A percentile compares a stretch with the other conserved stretches of the same genome.
Conservation (phyloP, 2,797 vertebrate species). For the Poeciliopsis gracilis region DNA sequence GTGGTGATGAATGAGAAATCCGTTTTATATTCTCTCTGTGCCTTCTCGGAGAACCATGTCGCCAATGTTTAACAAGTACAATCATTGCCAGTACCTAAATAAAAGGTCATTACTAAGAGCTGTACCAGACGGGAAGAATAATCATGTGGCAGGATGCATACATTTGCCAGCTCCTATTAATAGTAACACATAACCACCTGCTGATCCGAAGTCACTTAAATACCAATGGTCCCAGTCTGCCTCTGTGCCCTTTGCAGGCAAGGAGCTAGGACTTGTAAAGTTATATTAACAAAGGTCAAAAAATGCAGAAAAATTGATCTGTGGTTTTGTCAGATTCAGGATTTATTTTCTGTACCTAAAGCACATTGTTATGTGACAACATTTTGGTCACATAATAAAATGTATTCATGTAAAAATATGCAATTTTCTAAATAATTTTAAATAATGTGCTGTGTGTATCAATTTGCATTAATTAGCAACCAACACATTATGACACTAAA, state of each 20-base stretch:
- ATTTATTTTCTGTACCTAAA: constrained; percentile 19
- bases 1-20: constrained; percentile 6
- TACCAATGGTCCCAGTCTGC: constrained; percentile 85
- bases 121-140: constrained; percentile 42
- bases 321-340: constrained; percentile 78
- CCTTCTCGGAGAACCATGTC: constrained; percentile 5
- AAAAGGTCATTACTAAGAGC: constrained; percentile 67
- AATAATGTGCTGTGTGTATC: not conserved
- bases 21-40: constrained; percentile 4
- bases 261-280: constrained; percentile 82
- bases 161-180: constrained; percentile 83
- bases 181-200: constrained; percentile 82
- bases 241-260: constrained; percentile 86
- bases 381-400: not conserved
- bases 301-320: constrained; percentile 85
- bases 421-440: constrained; percentile 8
- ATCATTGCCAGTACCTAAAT: constrained; percentile 30
- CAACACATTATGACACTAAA: not conserved
- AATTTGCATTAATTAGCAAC: not conserved
- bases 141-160: constrained; percentile 59
- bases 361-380: constrained; percentile 14
- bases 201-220: constrained; percentile 85
- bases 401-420: constrained; percentile 8
- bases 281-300: constrained; percentile 96
- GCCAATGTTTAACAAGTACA: constrained; percentile 17